Base-by-base conservation (phyloP, 2,113 vertebrate species). In the Thunnus thynnus region DNA sequence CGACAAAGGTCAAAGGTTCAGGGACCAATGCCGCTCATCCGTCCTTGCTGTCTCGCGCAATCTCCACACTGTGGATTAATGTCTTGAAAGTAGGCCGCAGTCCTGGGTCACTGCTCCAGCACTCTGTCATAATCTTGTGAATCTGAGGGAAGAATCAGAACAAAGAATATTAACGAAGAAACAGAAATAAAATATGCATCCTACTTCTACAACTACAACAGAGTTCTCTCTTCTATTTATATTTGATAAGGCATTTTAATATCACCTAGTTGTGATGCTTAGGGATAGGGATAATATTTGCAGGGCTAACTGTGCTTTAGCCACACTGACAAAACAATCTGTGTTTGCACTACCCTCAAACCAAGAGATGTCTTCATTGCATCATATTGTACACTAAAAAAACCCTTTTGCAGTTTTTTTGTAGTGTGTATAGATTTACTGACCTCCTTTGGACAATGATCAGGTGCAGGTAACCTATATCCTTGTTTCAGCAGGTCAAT, bases 401-500 rank as follows among this genome's bases (percentile, higher is more conserved):
- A 8, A 8, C 8, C 7, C 36, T 36, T 36, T 36, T 36, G 32
- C 36, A 41, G 36, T 7, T 41, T 41, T 36, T 41, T 41, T 41
- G 36, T 41, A 41, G 6, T 41, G 36, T 9, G 36, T 2, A 41
- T 47, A 27, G 12, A 44, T 16, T 50, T 20, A 75, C 90, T 85
- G 92, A 98, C 98, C 98, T 97, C 96, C 85, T 95, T 95, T 20
- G 97, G 97, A 65, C 97, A 99, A 13, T 93, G 94, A 6, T 97
- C 95, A 12, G 98, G 98, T 74, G 95, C 93, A 0, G 97, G 97
- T 5, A 99, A 88, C 80, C 98, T 95, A 66, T 96, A 97, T 50
- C 96, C 96, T n/a, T 93, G 95, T 85, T 97, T 98, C 70, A 99
- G 93, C 84, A 99, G 96, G 73, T 98, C 97, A 82, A 98, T 97